These are phyloP conservation scores for Tromatobia lineatoria DNA, from an alignment of 2,888 invertebrate genomes.

Conservation along the genomic window DNA sequence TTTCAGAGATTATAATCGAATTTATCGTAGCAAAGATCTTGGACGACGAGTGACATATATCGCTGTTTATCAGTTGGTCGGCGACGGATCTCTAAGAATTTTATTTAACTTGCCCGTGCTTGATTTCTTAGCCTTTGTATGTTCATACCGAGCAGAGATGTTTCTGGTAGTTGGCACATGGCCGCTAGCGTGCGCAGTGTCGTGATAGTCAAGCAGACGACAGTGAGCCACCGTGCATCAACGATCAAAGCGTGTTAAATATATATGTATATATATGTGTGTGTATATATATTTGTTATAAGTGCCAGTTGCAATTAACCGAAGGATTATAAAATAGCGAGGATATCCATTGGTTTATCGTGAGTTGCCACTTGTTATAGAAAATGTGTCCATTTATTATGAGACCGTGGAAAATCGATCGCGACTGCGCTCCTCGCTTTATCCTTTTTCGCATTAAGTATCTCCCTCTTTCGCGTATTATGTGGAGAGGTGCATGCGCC, in stretches of 20 bases:
- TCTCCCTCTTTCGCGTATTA: conserved; percentile 11
- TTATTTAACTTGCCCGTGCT: background rate
- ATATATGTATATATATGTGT: conserved; percentile 14
- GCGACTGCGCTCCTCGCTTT: conserved; percentile 41
- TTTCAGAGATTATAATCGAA: background rate
- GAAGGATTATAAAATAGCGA: conserved; percentile 4
- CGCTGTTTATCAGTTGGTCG: too few species aligned
- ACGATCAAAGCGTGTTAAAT: conserved; percentile 17
- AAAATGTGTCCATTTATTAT: conserved; percentile 30
- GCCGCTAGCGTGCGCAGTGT: conserved; percentile 50
- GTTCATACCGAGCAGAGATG: background rate
- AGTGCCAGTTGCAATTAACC: background rate
- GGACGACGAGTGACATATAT: background rate
- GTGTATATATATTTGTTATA: background rate
- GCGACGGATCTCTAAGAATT: background rate
- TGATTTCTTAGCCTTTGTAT: background rate
- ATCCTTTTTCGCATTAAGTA: background rate
- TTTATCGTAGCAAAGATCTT: background rate
- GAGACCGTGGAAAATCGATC: conserved; percentile 41
- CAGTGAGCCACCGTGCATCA: conserved; percentile 46
- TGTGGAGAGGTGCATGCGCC: background rate
- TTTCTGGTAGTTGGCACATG: conserved; percentile 48
- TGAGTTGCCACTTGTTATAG: conserved; percentile 29
- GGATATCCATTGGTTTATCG: background rate
- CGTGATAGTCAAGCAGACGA: conserved; percentile 57